These are phyloP conservation scores for Tarsius wallacei DNA, from an alignment of 2,797 vertebrate genomes.

Conservation along the genomic window DNA sequence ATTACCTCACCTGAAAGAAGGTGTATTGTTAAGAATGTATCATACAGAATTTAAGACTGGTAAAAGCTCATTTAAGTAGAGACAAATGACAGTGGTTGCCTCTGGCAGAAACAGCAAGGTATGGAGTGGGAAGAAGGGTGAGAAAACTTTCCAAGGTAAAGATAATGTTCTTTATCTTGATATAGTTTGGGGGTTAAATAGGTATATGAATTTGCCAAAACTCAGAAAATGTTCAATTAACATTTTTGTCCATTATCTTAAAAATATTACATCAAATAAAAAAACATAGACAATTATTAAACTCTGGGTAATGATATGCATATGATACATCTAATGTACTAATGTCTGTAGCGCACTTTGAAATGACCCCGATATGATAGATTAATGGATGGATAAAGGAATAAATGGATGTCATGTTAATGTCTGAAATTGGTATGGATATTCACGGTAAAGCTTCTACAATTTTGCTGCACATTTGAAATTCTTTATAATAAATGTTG, in stretches of 20 bases:
- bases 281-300: not conserved
- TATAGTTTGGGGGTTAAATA: not conserved
- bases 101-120: not conserved
- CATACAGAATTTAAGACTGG: not conserved
- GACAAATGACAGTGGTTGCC: not conserved
- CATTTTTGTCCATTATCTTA: not conserved
- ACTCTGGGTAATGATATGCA: not conserved
- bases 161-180: not conserved
- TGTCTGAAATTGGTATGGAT: not conserved
- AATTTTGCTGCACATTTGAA: not conserved
- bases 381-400: not conserved
- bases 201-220: not conserved
- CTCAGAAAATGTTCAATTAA: not conserved
- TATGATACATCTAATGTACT: not conserved
- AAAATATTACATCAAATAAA: not conserved
- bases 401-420: not conserved
- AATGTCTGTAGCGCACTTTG: not conserved
- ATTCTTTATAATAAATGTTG: not conserved
- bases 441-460: not conserved
- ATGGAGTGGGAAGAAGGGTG: not conserved
- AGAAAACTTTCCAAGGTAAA: not conserved
- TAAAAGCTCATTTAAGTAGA: not conserved
- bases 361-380: not conserved
- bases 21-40: not conserved
- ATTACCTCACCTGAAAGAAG: not conserved